Base-by-base conservation (phyloP, 1,140 invertebrate species). In the Drosophila auraria region DNA sequence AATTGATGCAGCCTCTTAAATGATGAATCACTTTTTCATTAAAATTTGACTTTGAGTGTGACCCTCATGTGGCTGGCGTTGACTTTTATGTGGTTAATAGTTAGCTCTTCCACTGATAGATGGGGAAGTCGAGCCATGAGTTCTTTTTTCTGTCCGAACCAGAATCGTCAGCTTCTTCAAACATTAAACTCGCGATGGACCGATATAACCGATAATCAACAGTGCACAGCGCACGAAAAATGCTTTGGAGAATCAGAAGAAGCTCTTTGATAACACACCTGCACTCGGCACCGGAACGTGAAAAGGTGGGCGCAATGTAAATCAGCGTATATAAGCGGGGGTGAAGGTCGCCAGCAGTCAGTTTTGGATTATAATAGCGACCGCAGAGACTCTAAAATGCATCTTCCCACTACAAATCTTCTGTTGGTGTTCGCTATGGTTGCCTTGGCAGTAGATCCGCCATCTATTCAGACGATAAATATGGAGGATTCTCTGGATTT, bases 11-110 rank as follows among this genome's bases (percentile, higher is more conserved):
- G 76, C 73, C 71, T 36, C 82, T 81, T 91, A 91, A 91, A 91
- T 91, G 90, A 91, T 91, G 90, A 91, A 91, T 91, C 83, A 87
- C 83, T 83, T 91, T 91, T 92, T 86, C 90, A 91, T 91, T 90
- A 87, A 91, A 91, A 82, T 81, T 81, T 90, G 90, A 91, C 90
- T 92, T 70, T 83, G 70, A 87, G 75, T 77, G 87, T 90, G 87
- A 90, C 87, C 87, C 87, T 62, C 83, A 90, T 90, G 77, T 78
- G 76, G 62, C 63, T 58, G 49, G 45, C 72, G 69, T 75, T 78
- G 75, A 83, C 82, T 90, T 76, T 71, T 76, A 69, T 76, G 68
- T 56, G 77, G 77, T 82, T 87, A 78, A 83, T 73, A 72, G 49
- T 51, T 74, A 51, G 69, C 33, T 25, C 60, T 66, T 38, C 44